Base-by-base conservation (phyloP, 1,140 invertebrate species). In the Theocolax elegans region DNA sequence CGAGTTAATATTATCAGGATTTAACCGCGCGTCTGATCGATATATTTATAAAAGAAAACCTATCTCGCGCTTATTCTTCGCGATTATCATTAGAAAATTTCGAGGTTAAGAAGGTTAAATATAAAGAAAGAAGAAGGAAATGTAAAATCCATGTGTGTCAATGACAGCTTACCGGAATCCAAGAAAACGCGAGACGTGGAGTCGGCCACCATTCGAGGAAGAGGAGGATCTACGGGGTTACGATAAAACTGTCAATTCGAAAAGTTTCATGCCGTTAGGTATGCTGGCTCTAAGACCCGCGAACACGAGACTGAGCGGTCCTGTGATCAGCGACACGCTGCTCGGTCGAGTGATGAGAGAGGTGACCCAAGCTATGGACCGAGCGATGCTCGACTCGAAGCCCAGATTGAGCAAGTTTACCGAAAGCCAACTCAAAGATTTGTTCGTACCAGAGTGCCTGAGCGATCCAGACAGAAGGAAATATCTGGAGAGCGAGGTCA, bases 201-300 rank as follows among this genome's bases (percentile, higher is more conserved):
- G 8, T 23, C 21, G 2, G 0, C 40, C 17, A 44, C 42, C 3
- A 15, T 35, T 35, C 19, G 74, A 75, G 10, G 79, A 82, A 7
- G 83, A 82, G 10, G 83, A 84, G 6, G 79, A 81, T 8, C 27
- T 67, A 23, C 56, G 74, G 2, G 58, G 46, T 44, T 76, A 79
- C 67, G 80, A 79, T 38, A 71, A 66, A 15, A 49, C 13, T 9
- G 25, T 80, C 4, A 85, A 85, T 67, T 83, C 85, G 15, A 86
- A 85, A 62, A 84, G 78, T 64, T 85, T 85, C 56, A 85, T 86
- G 85, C 85, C 85, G 0, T 76, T 84, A 27, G 85, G 85, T 1
- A 85, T 85, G 85, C 75, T 86, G 7, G 85, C 81, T 0, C 63
- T 86, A 6, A 79, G 83, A 49, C 82, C 84, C 2, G 78, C 80